These are phyloP conservation scores for Cyrtorhinus lividipennis DNA, from an alignment of 1,140 invertebrate genomes.

Conservation along the genomic window DNA sequence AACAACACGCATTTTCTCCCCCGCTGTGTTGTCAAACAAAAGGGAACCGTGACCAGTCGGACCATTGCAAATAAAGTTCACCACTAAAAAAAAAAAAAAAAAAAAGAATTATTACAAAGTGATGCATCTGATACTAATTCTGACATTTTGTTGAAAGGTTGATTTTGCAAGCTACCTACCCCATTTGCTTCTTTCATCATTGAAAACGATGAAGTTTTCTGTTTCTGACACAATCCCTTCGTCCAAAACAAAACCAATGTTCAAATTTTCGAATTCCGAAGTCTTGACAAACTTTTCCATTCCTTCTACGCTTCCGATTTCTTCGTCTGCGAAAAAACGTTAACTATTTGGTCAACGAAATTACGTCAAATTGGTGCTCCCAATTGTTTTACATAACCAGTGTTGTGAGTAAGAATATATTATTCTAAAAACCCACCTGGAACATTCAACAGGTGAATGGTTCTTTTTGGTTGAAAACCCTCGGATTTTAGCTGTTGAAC, in stretches of 20 bases:
- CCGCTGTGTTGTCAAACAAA: background rate
- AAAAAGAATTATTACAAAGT: no score
- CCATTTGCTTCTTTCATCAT: conserved; percentile 59
- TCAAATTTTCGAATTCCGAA: conserved; percentile 62
- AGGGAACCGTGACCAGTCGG: conserved; percentile 1
- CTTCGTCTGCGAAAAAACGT: conserved; percentile 66
- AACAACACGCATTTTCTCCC: background rate
- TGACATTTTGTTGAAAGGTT: no score
- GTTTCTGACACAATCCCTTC: conserved; percentile 58
- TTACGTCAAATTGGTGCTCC: no score
- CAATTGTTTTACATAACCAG: no score
- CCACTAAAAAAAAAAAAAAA: background rate
- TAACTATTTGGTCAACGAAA: no score
- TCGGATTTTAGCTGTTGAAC: conserved; percentile 46
- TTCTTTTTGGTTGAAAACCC: conserved; percentile 41
- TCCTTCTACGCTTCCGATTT: conserved; percentile 69
- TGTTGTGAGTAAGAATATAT: no score
- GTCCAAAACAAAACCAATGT: conserved; percentile 77
- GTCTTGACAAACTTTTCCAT: conserved; percentile 69
- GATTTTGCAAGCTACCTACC: conserved; percentile 37
- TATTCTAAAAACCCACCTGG: conserved; percentile 50
- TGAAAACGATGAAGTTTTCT: conserved; percentile 52
- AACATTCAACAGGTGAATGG: conserved; percentile 62
- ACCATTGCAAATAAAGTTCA: background rate
- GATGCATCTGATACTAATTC: no score